Conservation (phyloP, 1,140 invertebrate genomes). For the Papilio aristodemus region DNA sequence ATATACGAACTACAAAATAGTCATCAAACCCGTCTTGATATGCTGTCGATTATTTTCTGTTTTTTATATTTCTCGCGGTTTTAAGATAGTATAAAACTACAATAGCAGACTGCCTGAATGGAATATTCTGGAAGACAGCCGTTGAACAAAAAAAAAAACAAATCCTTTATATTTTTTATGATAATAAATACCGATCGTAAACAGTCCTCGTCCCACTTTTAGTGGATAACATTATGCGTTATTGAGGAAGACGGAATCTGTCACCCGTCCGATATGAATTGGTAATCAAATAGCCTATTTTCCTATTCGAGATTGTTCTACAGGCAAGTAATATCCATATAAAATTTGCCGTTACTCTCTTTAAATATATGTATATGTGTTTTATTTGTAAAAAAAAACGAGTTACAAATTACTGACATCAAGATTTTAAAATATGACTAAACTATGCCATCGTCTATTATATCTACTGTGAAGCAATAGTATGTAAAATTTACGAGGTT, state of each 20-base stretch:
- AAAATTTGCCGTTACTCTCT: no score
- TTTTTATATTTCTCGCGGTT: neutral
- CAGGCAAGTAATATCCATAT: neutral
- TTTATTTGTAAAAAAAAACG: no score
- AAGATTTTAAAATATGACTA: no score
- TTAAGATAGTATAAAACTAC: no score
- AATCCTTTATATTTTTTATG: neutral
- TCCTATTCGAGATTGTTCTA: constrained; percentile 9
- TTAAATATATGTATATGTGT: no score
- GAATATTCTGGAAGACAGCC: neutral
- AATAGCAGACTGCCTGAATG: neutral
- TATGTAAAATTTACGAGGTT: no score
- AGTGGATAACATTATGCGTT: constrained; percentile 17
- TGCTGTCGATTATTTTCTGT: neutral
- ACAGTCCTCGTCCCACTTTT: constrained; percentile 18
- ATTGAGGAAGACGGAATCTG: constrained; percentile 11
- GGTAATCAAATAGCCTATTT: constrained; percentile 12
- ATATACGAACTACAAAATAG: no score
- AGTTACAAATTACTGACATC: no score
- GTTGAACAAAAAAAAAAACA: neutral
- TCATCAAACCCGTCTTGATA: neutral
- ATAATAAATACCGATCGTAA: neutral
- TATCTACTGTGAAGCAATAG: no score
- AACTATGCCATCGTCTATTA: no score
- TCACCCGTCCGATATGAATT: constrained; percentile 20